A percentile compares a stretch with the other conserved stretches of the same genome.
Conservation (phyloP, 1,140 invertebrate genomes). For the Brachionus rotundiformis region DNA sequence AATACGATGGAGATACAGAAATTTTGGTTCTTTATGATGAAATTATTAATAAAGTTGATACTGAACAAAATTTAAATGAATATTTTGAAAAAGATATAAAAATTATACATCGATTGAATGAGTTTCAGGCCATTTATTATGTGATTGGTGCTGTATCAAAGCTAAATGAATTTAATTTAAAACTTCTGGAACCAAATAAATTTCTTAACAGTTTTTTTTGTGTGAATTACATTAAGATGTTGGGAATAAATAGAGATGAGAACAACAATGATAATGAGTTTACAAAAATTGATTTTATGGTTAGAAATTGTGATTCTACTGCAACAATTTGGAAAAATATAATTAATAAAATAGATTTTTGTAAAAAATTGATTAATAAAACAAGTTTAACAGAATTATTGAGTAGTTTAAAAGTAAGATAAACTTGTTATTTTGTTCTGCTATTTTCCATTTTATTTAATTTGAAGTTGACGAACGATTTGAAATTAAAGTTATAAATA, state of each 20-base stretch:
- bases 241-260: not conserved
- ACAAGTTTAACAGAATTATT: not conserved
- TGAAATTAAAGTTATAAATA: no score
- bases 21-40: constrained; percentile 7
- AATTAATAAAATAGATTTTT: constrained; percentile 16
- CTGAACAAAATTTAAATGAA: not conserved
- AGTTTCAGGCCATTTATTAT: constrained; percentile 35
- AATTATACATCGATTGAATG: constrained; percentile 1
- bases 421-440: no score
- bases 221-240: not conserved
- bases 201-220: constrained; percentile 29
- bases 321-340: not conserved
- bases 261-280: constrained; percentile 12
- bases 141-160: not conserved
- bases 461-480: no score
- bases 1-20: not conserved
- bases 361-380: constrained; percentile 13
- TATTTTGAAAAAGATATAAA: constrained; percentile 2
- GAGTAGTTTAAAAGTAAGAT: no score
- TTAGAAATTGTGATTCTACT: not conserved
- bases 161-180: not conserved
- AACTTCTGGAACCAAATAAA: not conserved
- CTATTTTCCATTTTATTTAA: no score
- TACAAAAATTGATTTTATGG: not conserved
- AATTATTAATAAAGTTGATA: not conserved